A percentile compares a stretch with the other conserved stretches of the same genome.
Conservation (phyloP, 2,797 vertebrate genomes). For the Serranus cabrilla region DNA sequence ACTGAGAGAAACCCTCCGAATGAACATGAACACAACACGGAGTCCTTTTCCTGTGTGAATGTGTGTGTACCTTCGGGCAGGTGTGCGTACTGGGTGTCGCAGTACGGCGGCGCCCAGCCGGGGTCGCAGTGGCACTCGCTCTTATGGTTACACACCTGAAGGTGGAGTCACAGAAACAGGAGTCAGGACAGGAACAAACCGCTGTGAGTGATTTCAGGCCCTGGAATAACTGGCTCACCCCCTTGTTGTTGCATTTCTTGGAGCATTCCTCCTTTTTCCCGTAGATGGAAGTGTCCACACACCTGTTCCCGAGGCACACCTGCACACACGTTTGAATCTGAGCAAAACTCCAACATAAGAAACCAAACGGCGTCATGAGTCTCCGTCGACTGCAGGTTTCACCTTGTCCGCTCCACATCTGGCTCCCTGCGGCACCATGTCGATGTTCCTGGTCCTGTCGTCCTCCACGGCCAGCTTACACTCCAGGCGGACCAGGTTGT, state of each 20-base stretch:
- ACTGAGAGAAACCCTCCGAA: not conserved
- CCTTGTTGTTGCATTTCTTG: constrained; percentile 87
- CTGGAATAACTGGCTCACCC: constrained; percentile 77
- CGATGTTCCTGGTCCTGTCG: constrained; percentile 70
- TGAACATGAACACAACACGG: too few species aligned
- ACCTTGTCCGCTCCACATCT: constrained; percentile 89
- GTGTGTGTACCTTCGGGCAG: constrained; percentile 82
- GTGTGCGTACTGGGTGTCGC: constrained; percentile 69
- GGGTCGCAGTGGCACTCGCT: constrained; percentile 87
- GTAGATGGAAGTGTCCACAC: constrained; percentile 86
- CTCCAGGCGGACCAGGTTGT: not conserved
- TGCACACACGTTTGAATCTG: constrained; percentile 57
- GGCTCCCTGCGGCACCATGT: constrained; percentile 87
- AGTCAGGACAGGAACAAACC: too few species aligned
- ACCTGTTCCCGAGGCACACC: constrained; percentile 89
- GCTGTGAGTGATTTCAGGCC: not conserved
- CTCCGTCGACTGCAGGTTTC: not conserved
- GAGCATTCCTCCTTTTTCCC: constrained; percentile 87
- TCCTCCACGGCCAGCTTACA: constrained; percentile 77
- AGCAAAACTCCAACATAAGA: not conserved
- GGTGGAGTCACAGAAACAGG: not conserved
- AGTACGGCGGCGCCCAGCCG: constrained; percentile 90
- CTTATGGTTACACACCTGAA: constrained; percentile 91
- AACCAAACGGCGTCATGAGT: fast-evolving
- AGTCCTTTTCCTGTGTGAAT: too few species aligned